Base-by-base conservation (phyloP, 2,113 vertebrate genomes). In the Beaufortia kweichowensis region DNA sequence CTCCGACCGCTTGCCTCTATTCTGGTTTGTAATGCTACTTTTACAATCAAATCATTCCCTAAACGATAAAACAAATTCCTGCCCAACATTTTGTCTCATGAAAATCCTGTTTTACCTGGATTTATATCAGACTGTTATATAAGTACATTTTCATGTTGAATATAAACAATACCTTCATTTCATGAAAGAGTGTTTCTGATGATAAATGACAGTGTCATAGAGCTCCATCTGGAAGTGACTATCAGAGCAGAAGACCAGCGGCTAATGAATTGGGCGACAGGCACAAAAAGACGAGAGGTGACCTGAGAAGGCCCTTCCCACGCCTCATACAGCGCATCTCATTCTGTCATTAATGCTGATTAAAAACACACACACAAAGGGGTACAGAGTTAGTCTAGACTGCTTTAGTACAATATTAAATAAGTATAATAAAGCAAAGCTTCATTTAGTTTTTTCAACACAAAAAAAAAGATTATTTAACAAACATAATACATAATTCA, bases 221-320 rank as follows among this genome's bases (percentile, higher is more conserved):
- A 26, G 31, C 73, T 79, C 85, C 84, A 86, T 84, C 83, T 87
- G 86, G 81, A 82, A 82, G 82, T 81, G 62, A 75, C 75, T 68
- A 81, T 78, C 57, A 74, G 82, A 74, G 69, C 41, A 81, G 59
- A 81, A 62, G 50, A 79, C 67, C 60, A 48, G 77, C 67, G 46
- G 81, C 77, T 83, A 83, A 83, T 83, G 75, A 78, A 81, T 85
- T 50, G 73, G 48, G 62, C 50, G 46, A 24, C 60, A 68, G 23
- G 53, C 64, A 63, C 28, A 61, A 33, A 67, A 74, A 71, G 74
- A 65, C 66, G 60, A 64, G 53, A 57, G 62, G 64, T 79, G 79
- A 85, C 82, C 84, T 74, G 62, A 53, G 75, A 70, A 74, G 65
- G 72, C 77, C 65, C 61, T 69, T 79, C 68, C 67, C 70, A 77